Base-by-base conservation (phyloP, 2,797 vertebrate genomes). In the Tarsius wallacei region DNA sequence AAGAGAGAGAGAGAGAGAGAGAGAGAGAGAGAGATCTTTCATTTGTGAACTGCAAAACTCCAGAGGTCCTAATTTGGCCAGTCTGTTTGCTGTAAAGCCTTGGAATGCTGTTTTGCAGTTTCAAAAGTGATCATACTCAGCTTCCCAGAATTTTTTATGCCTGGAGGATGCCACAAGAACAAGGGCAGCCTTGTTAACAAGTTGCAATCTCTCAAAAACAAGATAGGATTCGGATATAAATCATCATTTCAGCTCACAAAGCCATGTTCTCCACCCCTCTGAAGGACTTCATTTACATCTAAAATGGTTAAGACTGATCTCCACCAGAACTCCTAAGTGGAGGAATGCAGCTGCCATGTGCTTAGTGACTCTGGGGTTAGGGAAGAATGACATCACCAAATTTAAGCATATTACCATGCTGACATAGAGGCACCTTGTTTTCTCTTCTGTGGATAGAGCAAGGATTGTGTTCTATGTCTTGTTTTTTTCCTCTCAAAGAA, bases 361-460 rank as follows among this genome's bases (percentile, higher is more conserved):
- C 99, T 99, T 99, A 99, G 99, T 99, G 99, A 99, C 99, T 99
- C 97, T 82, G 97, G 99, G 99, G 99, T 99, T 99, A 99, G 98
- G 98, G 98, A 99, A 98, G 98, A 98, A 99, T 99, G 99, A 99
- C 99, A 99, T 99, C 99, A 99, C 99, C 98, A 98, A 98, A 99
- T 98, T 99, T 99, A 99, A 99, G 99, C 98, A 98, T 99, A 99
- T 99, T 99, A 99, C 98, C 99, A 99, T 99, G 98, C 99, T 99
- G 99, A 99, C 99, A 99, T 99, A 99, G 99, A 99, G 99, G 99
- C 99, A 99, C 99, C 99, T 99, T 99, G 99, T 99, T 99, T 99
- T 99, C 98, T 97, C 97, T 98, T 98, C 98, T 55, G 1, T 73
- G 97, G 98, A 99, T 99, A 99, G 99, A 99, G 99, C 97, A 17